Base-by-base conservation (phyloP, 2,797 vertebrate species). In the Schizopygopsis malacanthus region DNA sequence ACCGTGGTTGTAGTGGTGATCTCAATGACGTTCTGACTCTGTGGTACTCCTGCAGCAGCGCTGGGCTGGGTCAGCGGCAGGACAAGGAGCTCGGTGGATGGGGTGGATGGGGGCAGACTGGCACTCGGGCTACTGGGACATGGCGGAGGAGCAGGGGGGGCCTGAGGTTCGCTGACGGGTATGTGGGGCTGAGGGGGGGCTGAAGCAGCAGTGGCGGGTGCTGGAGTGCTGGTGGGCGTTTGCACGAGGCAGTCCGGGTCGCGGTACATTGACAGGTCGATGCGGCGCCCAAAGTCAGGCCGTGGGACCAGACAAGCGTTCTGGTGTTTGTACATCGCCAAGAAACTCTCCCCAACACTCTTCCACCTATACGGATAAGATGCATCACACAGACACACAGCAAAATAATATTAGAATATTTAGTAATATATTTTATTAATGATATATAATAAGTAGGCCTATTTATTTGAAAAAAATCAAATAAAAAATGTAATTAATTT, bases 291-390 rank as follows among this genome's bases (percentile, higher is more conserved):
- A 1, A 99, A 95, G 79, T 98, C 98, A 8, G 97, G 97, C 4
- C 95, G 96, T 18, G 98, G 97, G 1, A 96, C 96, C 84, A 98
- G 96, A 10, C 97, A 98, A 0, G 96, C 97, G 9, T 97, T 98
- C 87, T 98, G 96, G 90, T 99, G 96, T 89, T 92, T 94, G 93
- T 99, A 99, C 96, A 97, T 99, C 22, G 97, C 95, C 84, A 99
- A 92, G 67, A 99, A 90, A 87, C 97, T 96, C 92, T 99, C 98
- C 0, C 98, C 98, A 0, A 99, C 93, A 89, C 96, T 96, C 91
- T 96, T 98, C 98, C 98, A 99, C 79, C 98, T 99, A 91, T 81
- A 33, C 63, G 16, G 61, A 6, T 59, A 10, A n/a, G 9, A 65
- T 25, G 22, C 73, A 11, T 41, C 18, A 13, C 20, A 33, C 9